Conservation (phyloP, 2,797 vertebrate genomes). For the Momotus momota region DNA sequence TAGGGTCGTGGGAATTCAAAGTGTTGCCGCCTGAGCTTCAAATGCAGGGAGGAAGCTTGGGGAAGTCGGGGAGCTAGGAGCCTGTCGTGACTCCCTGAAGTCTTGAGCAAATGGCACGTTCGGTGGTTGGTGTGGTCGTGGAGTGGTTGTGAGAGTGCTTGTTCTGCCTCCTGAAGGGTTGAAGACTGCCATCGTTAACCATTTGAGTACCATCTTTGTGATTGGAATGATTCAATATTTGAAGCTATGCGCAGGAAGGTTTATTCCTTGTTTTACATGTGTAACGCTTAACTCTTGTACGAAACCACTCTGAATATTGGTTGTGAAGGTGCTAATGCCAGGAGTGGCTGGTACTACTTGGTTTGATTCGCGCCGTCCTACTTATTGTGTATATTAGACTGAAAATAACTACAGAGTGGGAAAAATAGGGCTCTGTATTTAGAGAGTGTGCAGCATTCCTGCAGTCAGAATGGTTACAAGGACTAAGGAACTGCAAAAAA, state of each 20-base stretch:
- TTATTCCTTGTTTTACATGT: background rate
- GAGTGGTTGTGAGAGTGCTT: background rate
- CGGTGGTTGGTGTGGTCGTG: background rate
- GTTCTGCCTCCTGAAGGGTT: background rate
- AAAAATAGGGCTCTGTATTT: background rate
- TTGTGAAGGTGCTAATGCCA: background rate
- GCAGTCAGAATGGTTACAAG: background rate
- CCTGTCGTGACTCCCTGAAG: background rate
- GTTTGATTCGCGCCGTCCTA: background rate
- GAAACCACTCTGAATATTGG: background rate
- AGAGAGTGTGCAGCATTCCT: background rate
- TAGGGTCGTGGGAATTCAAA: rapidly evolving
- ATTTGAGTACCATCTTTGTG: background rate
- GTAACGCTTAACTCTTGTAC: background rate
- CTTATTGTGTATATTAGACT: background rate
- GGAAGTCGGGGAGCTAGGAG: background rate
- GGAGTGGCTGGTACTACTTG: background rate
- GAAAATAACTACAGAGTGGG: background rate
- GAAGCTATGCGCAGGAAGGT: rapidly evolving
- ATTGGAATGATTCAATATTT: background rate
- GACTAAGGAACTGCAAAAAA: background rate
- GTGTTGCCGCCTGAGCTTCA: background rate
- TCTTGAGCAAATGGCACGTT: background rate
- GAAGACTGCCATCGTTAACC: background rate
- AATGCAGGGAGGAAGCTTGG: background rate